phyloP scores from a whole-genome alignment of 2,888 invertebrate species.

The Torymus texanus region DNA sequence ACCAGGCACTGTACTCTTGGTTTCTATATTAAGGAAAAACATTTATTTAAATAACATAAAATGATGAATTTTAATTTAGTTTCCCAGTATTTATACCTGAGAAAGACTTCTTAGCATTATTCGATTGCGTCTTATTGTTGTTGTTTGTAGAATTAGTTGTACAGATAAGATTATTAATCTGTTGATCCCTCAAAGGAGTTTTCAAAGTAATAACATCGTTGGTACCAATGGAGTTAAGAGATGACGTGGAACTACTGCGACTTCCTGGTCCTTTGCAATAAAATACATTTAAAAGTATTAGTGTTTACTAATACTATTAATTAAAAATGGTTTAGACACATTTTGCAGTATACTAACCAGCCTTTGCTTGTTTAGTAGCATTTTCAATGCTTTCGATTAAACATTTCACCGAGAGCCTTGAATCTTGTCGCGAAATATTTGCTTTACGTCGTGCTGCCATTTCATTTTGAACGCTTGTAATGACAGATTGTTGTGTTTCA shows the following conservation, averaged over 20 bases:
- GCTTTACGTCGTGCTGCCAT: constrained; percentile 79
- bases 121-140: constrained; percentile 71
- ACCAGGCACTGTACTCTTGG: constrained; percentile 67
- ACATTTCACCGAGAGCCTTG: constrained; percentile 91
- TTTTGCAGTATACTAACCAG: constrained; percentile 69
- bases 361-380: constrained; percentile 84
- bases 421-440: constrained; percentile 81
- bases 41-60: neutral
- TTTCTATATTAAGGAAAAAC: constrained; percentile 61
- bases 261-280: constrained; percentile 76
- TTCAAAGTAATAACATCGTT: constrained; percentile 71
- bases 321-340: neutral
- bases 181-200: constrained; percentile 72
- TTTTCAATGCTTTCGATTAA: constrained; percentile 95
- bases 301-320: neutral
- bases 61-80: neutral
- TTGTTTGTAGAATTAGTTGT: constrained; percentile 71
- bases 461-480: constrained; percentile 78
- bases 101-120: constrained; percentile 67
- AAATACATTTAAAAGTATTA: neutral
- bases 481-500: constrained; percentile 77
- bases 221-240: constrained; percentile 71
- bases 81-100: constrained; percentile 66
- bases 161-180: constrained; percentile 72
- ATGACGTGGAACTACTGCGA: constrained; percentile 81